Conservation (phyloP, 2,797 vertebrate species). For the Lates japonicus region DNA sequence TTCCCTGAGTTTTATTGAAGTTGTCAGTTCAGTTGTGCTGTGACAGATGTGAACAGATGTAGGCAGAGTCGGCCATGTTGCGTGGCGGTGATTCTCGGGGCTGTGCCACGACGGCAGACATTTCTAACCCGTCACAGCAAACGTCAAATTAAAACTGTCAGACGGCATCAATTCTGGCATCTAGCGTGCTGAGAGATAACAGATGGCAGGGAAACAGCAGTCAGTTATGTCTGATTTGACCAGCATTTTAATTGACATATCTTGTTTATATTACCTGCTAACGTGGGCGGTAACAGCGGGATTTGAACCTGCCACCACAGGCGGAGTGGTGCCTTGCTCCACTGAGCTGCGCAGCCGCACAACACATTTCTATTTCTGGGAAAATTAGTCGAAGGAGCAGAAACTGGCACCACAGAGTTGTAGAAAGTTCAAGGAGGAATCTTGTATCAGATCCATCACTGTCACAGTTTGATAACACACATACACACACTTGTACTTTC, state of each 20-base stretch:
- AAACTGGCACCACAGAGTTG: not conserved
- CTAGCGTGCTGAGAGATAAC: not conserved
- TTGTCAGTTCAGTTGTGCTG: not conserved
- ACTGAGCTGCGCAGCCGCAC: not conserved
- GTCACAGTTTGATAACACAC: slow-evolving; percentile 14
- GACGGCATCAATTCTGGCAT: not conserved
- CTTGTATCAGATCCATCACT: slow-evolving; percentile 13
- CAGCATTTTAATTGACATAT: not conserved
- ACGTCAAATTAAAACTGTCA: not conserved
- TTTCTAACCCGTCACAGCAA: not conserved
- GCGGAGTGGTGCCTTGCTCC: not conserved
- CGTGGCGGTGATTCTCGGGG: not conserved
- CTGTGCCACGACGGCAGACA: not conserved
- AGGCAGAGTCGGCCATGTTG: not conserved
- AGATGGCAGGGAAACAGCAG: not conserved
- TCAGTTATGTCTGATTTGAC: not conserved
- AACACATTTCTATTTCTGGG: slow-evolving; percentile 2
- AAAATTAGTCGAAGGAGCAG: not conserved
- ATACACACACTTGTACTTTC: not conserved
- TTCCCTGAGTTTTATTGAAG: not conserved
- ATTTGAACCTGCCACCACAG: slow-evolving; percentile 8
- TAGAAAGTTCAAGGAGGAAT: not conserved
- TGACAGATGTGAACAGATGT: slow-evolving; percentile 7
- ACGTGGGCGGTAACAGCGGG: slow-evolving; percentile 10
- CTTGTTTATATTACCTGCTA: not conserved